phyloP scores from a whole-genome alignment of 2,888 invertebrate genomes.

The Tachystola acroxantha region DNA sequence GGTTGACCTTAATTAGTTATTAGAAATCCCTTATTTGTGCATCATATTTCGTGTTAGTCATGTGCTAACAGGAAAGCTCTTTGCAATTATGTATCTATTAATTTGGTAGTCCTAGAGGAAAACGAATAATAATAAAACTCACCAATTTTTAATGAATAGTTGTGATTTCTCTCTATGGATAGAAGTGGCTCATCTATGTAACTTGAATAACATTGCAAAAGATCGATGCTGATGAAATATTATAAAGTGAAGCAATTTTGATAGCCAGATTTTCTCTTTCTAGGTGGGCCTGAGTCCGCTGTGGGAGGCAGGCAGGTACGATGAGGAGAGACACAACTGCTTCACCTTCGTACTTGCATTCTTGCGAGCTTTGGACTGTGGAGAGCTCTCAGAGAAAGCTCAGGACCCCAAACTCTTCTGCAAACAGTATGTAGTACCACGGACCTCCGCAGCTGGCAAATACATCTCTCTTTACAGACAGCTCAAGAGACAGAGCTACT shows the following conservation, averaged over 20 bases:
- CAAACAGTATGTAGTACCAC: conserved; percentile 88
- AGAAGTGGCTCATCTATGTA: too few relatives aligned
- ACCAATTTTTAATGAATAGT: too few relatives aligned
- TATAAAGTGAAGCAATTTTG: neutral
- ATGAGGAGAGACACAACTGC: conserved; percentile 89
- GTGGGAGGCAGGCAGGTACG: conserved; percentile 84
- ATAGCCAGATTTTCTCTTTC: conserved; percentile 14
- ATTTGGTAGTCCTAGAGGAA: too few relatives aligned
- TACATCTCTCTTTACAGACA: conserved; percentile 90
- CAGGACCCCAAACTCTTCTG: conserved; percentile 85
- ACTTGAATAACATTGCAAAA: too few relatives aligned
- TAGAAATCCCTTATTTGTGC: too few relatives aligned
- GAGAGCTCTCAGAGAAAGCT: conserved; percentile 83
- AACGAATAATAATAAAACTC: too few relatives aligned
- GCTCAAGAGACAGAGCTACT: conserved; percentile 74
- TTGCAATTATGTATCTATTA: too few relatives aligned
- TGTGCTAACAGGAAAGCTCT: neutral
- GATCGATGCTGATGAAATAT: too few relatives aligned
- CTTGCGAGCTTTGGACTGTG: conserved; percentile 84
- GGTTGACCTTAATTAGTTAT: conserved; percentile 1
- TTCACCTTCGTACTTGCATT: conserved; percentile 92
- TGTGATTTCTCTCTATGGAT: too few relatives aligned
- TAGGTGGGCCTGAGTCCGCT: conserved; percentile 75
- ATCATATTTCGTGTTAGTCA: neutral
- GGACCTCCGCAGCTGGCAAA: conserved; percentile 89